These are phyloP conservation scores for Thaumatotibia leucotreta DNA, from an alignment of 1,140 invertebrate genomes.

Conservation along the genomic window DNA sequence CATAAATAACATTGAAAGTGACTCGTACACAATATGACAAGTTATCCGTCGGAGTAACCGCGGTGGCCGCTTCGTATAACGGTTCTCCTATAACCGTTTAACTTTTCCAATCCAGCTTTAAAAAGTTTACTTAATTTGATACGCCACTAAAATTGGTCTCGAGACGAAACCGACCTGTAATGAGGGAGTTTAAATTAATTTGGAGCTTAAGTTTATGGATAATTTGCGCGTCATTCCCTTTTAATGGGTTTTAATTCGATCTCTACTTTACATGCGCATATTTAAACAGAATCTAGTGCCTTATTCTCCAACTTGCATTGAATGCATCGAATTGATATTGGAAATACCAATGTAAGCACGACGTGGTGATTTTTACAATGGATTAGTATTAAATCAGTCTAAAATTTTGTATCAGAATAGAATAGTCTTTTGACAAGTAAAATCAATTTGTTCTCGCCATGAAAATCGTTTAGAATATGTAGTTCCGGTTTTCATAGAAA, in stretches of 20 bases:
- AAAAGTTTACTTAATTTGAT: constrained; percentile 31
- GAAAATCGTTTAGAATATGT: constrained; percentile 22
- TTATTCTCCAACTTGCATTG: neutral
- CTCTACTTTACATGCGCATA: constrained; percentile 29
- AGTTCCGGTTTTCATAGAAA: constrained; percentile 7
- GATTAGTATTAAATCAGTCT: neutral
- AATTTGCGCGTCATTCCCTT: constrained; percentile 19
- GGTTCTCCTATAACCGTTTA: constrained; percentile 18
- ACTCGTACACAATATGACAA: constrained; percentile 8
- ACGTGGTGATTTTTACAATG: no score
- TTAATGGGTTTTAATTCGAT: constrained; percentile 27
- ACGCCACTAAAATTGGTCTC: constrained; percentile 21
- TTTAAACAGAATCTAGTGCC: constrained; percentile 11
- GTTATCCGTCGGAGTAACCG: neutral
- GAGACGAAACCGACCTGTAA: constrained; percentile 16
- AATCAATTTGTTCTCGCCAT: constrained; percentile 30
- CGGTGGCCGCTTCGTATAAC: neutral
- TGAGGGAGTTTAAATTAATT: constrained; percentile 34
- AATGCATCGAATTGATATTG: neutral
- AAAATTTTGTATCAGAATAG: neutral
- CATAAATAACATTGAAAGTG: constrained; percentile 37
- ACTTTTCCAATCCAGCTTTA: constrained; percentile 19
- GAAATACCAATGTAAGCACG: neutral
- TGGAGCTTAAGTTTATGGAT: constrained; percentile 22
- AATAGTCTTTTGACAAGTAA: constrained; percentile 18